Conservation (phyloP, 2,113 vertebrate genomes). For the Alligator sinensis region DNA sequence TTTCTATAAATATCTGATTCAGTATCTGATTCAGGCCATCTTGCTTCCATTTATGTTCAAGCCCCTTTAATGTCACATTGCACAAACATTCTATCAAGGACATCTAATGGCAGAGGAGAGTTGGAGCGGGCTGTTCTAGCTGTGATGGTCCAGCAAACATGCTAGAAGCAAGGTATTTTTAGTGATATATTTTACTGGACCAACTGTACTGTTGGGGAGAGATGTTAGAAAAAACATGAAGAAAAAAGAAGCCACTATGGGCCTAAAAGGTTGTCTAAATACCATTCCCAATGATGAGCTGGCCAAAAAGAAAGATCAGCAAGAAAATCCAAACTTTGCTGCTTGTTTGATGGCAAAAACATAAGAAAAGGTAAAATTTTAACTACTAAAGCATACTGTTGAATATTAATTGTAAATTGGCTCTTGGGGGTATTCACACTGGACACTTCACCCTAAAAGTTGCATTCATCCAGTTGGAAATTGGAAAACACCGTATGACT, state of each 20-base stretch:
- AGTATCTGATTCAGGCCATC: neutral
- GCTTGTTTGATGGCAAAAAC: neutral
- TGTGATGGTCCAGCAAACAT: too few species aligned
- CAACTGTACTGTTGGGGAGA: too few species aligned
- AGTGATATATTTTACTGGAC: too few species aligned
- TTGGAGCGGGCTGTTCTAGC: too few species aligned
- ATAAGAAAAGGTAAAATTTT: neutral
- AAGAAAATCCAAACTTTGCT: too few species aligned
- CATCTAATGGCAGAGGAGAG: too few species aligned
- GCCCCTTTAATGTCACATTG: neutral
- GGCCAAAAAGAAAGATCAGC: too few species aligned
- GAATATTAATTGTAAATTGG: neutral
- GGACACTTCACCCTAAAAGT: neutral
- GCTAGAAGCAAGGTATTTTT: too few species aligned
- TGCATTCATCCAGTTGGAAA: neutral
- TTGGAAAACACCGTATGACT: accelerated
- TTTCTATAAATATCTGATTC: neutral
- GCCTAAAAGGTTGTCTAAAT: too few species aligned
- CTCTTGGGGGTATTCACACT: accelerated
- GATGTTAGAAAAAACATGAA: too few species aligned
- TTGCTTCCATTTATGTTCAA: neutral
- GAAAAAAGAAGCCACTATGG: too few species aligned
- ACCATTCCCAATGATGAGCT: too few species aligned
- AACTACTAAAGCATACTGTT: accelerated
- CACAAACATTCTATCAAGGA: neutral